Evolutionary conservation across 2,888 invertebrate genomes (phyloP).

Genomic region (Apamea monoglypha): DNA sequence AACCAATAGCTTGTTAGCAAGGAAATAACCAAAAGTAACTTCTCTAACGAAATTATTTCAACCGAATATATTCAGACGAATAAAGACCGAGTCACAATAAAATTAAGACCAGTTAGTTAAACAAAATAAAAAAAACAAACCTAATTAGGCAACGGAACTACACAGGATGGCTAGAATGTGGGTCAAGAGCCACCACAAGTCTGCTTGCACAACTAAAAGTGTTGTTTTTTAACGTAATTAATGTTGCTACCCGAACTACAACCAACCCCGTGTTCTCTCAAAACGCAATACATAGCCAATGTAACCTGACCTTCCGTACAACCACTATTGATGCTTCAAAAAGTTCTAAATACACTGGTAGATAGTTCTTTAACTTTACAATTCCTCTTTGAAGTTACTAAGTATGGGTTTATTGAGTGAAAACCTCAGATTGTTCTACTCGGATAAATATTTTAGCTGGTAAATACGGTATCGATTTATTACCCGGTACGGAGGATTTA

Average conservation of each 20-base stretch:
- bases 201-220: conserved; percentile 77
- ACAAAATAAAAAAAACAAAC: conserved; percentile 47
- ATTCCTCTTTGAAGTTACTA: conserved; percentile 62
- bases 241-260: conserved; percentile 79
- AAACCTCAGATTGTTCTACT: conserved; percentile 63
- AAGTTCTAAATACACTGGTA: conserved; percentile 50
- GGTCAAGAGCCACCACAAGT: conserved; percentile 75
- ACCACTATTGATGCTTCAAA: background rate
- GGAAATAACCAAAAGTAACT: background rate
- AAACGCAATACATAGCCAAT: conserved; percentile 69
- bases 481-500: conserved; percentile 4
- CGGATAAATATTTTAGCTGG: conserved; percentile 53
- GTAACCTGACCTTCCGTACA: conserved; percentile 51
- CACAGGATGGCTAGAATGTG: conserved; percentile 64
- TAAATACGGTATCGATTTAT: conserved; percentile 31
- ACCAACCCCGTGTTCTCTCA: conserved; percentile 66
- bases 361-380: conserved; percentile 63
- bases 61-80: conserved; percentile 37
- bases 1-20: background rate
- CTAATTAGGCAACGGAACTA: conserved; percentile 59
- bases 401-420: conserved; percentile 64
- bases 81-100: conserved; percentile 47
- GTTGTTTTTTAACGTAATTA: conserved; percentile 87
- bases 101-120: conserved; percentile 50
- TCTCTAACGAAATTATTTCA: conserved; percentile 13